Base-by-base conservation (phyloP, 2,113 vertebrate genomes). In the Corythaixoides concolor region DNA sequence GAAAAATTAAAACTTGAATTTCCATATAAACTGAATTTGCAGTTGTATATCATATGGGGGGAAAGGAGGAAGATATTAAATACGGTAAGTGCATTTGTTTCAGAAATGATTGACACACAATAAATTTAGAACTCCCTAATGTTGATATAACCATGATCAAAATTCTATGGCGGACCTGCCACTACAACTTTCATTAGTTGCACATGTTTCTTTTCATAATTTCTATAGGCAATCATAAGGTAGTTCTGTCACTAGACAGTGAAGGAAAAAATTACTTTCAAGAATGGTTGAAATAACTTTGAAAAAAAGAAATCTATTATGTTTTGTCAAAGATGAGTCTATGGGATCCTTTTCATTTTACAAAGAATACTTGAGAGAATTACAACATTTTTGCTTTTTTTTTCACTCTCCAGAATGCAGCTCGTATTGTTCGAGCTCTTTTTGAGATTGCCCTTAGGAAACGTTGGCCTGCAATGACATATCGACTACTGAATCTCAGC, bases 381-480 rank as follows among this genome's bases (percentile, higher is more conserved):
- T 69, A 47, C 67, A 73, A 77, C 63, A 72, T 85, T 92, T 67
- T 69, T 85, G 19, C 47, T 6, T 33, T 52, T 41, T 79, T 39
- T 74, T 16, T 69, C 59, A 23, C 92, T 91, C 97, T 96, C 60
- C 96, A 99, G 99, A 99, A 99, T 68, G 98, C 99, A 23, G 99
- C 99, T 97, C 99, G 99, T 77, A 99, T 99, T 93, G 97, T 99
- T 94, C 98, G 99, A 97, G 99, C 99, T 50, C 98, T 99, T 96
- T 99, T 99, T 94, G 99, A 99, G 98, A 98, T 99, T 74, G 99
- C 99, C 88, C 98, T 99, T 92, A 98, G 99, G 96, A 99, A 99
- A 86, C 98, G 99, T 33, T 99, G 99, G 99, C 99, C 99, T 33
- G 97, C 99, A 90, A 99, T 99, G 99, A 99, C 99, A 26, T 99